These are phyloP conservation scores for Zaprionus lineosus DNA, from an alignment of 2,888 invertebrate species.

Conservation along the genomic window DNA sequence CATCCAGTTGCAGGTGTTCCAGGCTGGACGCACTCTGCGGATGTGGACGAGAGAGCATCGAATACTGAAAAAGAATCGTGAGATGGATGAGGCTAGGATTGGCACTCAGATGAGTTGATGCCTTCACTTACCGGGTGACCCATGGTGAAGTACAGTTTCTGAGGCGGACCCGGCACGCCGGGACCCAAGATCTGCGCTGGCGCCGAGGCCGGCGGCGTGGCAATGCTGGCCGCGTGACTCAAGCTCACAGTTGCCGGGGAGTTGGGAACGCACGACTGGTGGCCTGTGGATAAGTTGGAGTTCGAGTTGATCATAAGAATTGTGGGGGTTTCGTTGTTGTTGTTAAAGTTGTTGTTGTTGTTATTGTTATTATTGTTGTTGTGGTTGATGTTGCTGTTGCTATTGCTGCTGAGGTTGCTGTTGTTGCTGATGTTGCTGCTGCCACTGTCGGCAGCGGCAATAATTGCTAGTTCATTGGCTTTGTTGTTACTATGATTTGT, in stretches of 20 bases:
- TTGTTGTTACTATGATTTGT: slow-evolving; percentile 60
- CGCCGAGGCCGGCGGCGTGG: slow-evolving; percentile 69
- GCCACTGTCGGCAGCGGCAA: slow-evolving; percentile 36
- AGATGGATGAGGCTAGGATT: no score
- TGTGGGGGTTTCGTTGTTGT: slow-evolving; percentile 56
- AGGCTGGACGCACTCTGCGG: slow-evolving; percentile 55
- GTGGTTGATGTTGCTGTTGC: slow-evolving; percentile 34
- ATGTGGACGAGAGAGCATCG: slow-evolving; percentile 65
- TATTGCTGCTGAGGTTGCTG: slow-evolving; percentile 39
- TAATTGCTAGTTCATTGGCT: slow-evolving; percentile 53
- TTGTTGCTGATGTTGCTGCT: slow-evolving; percentile 31
- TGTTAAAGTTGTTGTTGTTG: slow-evolving; percentile 37
- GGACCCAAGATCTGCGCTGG: slow-evolving; percentile 72
- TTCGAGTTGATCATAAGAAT: slow-evolving; percentile 67
- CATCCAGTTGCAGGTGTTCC: slow-evolving; percentile 55
- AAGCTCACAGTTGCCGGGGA: slow-evolving; percentile 71
- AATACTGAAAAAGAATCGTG: slow-evolving; percentile 57
- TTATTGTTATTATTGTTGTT: slow-evolving; percentile 31
- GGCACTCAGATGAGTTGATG: no score
- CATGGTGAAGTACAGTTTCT: slow-evolving; percentile 79
- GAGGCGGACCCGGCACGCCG: slow-evolving; percentile 59
- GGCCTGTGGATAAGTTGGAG: slow-evolving; percentile 59
- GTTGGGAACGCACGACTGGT: slow-evolving; percentile 69
- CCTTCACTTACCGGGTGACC: slow-evolving; percentile 79
- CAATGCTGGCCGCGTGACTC: slow-evolving; percentile 65